Conservation (phyloP, 1,140 invertebrate species). For the Nasonia longicornis region DNA sequence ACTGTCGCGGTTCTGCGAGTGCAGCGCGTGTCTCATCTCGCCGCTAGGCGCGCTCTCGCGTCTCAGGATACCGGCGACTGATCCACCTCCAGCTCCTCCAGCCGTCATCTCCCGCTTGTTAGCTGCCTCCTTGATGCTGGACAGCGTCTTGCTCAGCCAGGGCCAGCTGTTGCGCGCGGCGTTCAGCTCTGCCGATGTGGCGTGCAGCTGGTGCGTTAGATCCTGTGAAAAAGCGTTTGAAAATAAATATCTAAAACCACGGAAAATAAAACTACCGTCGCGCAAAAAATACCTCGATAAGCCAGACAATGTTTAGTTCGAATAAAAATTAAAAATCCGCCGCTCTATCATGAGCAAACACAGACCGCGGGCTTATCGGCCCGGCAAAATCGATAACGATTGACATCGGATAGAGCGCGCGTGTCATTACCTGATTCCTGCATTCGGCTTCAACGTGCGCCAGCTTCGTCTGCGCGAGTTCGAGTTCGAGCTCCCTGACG, state of each 20-base stretch:
- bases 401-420: not conserved
- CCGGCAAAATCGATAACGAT: not conserved
- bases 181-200: conserved; percentile 85
- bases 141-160: conserved; percentile 92
- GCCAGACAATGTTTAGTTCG: not conserved
- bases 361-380: not conserved
- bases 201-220: conserved; percentile 90
- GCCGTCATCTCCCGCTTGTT: conserved; percentile 63
- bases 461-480: conserved; percentile 95
- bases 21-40: conserved; percentile 62
- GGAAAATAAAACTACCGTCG: not conserved
- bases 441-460: conserved; percentile 97
- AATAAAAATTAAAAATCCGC: not conserved
- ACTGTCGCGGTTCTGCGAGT: conserved; percentile 63
- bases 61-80: conserved; percentile 53
- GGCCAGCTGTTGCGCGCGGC: conserved; percentile 82
- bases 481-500: conserved; percentile 92
- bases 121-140: conserved; percentile 66
- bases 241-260: not conserved
- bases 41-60: conserved; percentile 64
- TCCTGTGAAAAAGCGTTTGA: conserved; percentile 72
- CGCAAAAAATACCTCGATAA: not conserved
- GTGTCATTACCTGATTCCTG: conserved; percentile 84
- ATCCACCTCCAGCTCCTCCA: not conserved
- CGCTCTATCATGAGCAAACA: not conserved